A percentile compares a stretch with the other conserved stretches of the same genome.
phyloP scores from a whole-genome alignment of 1,140 invertebrate genomes.

The Drosophila athabasca region DNA sequence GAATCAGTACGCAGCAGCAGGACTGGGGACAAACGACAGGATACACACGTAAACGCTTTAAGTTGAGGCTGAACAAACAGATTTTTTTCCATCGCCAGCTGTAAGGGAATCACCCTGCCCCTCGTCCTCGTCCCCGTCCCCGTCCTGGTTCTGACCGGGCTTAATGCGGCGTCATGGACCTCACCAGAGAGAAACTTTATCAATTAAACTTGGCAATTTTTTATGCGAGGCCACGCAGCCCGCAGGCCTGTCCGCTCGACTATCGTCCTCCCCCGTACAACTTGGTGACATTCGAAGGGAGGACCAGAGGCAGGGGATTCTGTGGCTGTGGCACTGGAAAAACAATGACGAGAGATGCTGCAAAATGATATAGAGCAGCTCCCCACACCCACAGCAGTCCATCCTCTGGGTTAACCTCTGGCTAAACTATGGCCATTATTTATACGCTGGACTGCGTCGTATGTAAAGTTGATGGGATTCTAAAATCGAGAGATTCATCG shows the following conservation, averaged over 20 bases:
- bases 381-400: background rate
- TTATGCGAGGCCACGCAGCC: slow-evolving; percentile 63
- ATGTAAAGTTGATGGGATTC: slow-evolving; percentile 17
- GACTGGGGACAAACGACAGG: slow-evolving; percentile 40
- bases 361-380: slow-evolving; percentile 37
- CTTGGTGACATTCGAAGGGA: background rate
- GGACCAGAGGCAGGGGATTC: no score
- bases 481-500: slow-evolving; percentile 12
- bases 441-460: slow-evolving; percentile 19
- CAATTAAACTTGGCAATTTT: slow-evolving; percentile 78
- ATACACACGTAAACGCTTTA: slow-evolving; percentile 67
- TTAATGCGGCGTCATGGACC: slow-evolving; percentile 78
- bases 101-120: slow-evolving; percentile 21
- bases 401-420: slow-evolving; percentile 29
- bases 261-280: slow-evolving; percentile 26
- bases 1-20: slow-evolving; percentile 65
- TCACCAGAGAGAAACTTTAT: slow-evolving; percentile 75
- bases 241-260: slow-evolving; percentile 52
- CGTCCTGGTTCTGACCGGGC: slow-evolving; percentile 14
- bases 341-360: slow-evolving; percentile 50
- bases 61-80: slow-evolving; percentile 79
- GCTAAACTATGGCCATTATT: slow-evolving; percentile 45
- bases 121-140: background rate
- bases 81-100: slow-evolving; percentile 56
- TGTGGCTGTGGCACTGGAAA: slow-evolving; percentile 17